A percentile compares a stretch with the other conserved stretches of the same genome.
These are phyloP conservation scores for Orestias chungarensis DNA, from an alignment of 2,797 vertebrate genomes.

Conservation along the genomic window DNA sequence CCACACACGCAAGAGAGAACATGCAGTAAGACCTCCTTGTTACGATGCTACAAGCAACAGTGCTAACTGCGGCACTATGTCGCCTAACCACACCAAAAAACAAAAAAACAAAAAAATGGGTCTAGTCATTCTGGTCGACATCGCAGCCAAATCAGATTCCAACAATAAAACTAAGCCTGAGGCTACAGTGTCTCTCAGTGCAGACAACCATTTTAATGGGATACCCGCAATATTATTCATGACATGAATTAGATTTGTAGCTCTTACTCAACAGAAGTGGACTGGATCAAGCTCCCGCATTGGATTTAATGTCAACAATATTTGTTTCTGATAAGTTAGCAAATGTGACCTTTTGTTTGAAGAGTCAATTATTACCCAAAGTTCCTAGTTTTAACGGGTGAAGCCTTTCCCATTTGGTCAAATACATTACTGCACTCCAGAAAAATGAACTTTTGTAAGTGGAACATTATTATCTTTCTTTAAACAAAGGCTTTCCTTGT, in stretches of 20 bases:
- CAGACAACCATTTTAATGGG: slow-evolving; percentile 25
- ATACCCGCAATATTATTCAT: slow-evolving; percentile 46
- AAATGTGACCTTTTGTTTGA: slow-evolving; percentile 77
- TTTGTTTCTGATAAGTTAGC: slow-evolving; percentile 71
- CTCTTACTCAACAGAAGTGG: slow-evolving; percentile 30
- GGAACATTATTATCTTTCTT: slow-evolving; percentile 19
- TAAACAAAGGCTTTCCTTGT: neutral
- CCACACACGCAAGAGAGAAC: neutral
- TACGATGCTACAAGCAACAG: neutral
- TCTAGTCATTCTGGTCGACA: neutral
- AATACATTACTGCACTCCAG: slow-evolving; percentile 57
- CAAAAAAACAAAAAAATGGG: too few relatives aligned
- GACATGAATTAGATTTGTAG: slow-evolving; percentile 17
- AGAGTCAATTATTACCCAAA: slow-evolving; percentile 64
- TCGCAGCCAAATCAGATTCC: slow-evolving; percentile 10
- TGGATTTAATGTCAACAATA: slow-evolving; percentile 50
- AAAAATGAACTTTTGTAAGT: slow-evolving; percentile 43
- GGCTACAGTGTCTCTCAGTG: slow-evolving; percentile 25
- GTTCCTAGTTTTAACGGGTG: slow-evolving; percentile 31
- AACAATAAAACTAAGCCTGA: slow-evolving; percentile 9
- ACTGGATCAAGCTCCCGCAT: slow-evolving; percentile 37
- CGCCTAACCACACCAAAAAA: too few relatives aligned
- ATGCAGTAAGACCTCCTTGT: neutral
- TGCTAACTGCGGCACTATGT: neutral
- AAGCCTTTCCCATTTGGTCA: slow-evolving; percentile 21